phyloP scores from a whole-genome alignment of 1,140 invertebrate species.

The Macrotrachela quadricornifera region DNA sequence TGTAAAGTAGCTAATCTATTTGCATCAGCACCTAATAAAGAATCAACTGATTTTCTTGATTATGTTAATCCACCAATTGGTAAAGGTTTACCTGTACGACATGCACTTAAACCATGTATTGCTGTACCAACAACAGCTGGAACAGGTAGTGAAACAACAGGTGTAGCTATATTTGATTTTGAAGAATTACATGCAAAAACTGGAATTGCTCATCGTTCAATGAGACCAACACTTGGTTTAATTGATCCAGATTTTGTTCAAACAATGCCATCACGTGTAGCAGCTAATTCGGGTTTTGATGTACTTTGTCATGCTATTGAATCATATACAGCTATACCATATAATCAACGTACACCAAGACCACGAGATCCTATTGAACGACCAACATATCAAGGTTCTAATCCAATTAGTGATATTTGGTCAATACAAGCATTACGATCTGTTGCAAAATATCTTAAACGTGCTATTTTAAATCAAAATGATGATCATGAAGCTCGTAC shows the following conservation, averaged over 20 bases:
- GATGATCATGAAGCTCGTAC: constrained; percentile 61
- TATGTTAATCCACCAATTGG: constrained; percentile 73
- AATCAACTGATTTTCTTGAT: constrained; percentile 59
- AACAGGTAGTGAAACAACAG: constrained; percentile 73
- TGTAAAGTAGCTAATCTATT: constrained; percentile 73
- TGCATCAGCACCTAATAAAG: constrained; percentile 37
- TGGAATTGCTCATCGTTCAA: constrained; percentile 50
- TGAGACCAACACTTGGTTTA: constrained; percentile 55
- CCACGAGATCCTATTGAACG: constrained; percentile 54
- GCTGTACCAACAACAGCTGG: constrained; percentile 77
- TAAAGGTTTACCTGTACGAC: constrained; percentile 50
- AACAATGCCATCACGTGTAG: constrained; percentile 51
- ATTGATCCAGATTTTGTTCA: constrained; percentile 62
- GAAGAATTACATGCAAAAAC: constrained; percentile 60
- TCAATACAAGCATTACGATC: constrained; percentile 51
- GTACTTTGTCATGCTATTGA: constrained; percentile 55
- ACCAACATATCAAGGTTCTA: constrained; percentile 43
- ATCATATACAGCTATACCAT: constrained; percentile 69
- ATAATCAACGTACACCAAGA: constrained; percentile 50
- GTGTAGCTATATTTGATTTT: constrained; percentile 67
- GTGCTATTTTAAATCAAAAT: constrained; percentile 49
- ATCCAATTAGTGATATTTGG: constrained; percentile 79
- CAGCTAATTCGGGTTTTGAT: constrained; percentile 52
- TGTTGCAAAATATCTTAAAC: constrained; percentile 38
- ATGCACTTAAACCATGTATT: constrained; percentile 56